Conservation (phyloP, 2,797 vertebrate species). For the Sebastes vulpes region DNA sequence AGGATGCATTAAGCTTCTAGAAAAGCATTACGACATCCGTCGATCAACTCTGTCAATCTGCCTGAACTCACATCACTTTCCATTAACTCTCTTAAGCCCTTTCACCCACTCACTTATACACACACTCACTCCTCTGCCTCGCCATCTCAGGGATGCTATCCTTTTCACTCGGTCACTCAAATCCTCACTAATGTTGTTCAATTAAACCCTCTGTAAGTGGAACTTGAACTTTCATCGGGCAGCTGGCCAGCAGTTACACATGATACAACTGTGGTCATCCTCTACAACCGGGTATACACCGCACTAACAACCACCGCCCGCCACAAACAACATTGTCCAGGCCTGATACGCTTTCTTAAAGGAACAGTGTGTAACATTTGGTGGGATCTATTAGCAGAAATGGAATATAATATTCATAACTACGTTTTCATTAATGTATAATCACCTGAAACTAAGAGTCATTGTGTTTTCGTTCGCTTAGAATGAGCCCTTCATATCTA, state of each 20-base stretch:
- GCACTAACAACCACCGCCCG: slow-evolving; percentile 4
- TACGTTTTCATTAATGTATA: too few relatives aligned
- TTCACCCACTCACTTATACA: slow-evolving; percentile 22
- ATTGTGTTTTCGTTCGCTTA: too few relatives aligned
- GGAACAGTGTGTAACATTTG: too few relatives aligned
- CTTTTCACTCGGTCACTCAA: slow-evolving; percentile 51
- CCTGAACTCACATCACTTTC: slow-evolving; percentile 65
- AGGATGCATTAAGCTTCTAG: slow-evolving; percentile 51
- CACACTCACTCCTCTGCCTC: not conserved
- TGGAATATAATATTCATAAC: too few relatives aligned
- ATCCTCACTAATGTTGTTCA: slow-evolving; percentile 59
- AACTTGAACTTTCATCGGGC: slow-evolving; percentile 49
- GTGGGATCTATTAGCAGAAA: too few relatives aligned
- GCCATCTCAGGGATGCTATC: slow-evolving; percentile 24
- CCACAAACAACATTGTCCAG: slow-evolving; percentile 19
- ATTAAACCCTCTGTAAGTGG: slow-evolving; percentile 49
- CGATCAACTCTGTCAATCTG: slow-evolving; percentile 69
- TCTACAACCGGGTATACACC: not conserved
- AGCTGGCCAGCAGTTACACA: slow-evolving; percentile 43
- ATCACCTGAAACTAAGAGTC: too few relatives aligned
- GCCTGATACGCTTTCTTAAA: not conserved
- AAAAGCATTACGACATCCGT: slow-evolving; percentile 64
- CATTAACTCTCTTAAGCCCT: slow-evolving; percentile 64
- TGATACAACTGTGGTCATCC: slow-evolving; percentile 24
- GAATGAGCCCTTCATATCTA: too few relatives aligned